Percentiles rank a stretch among this genome's conserved stretches.
Evolutionary conservation across 1,140 invertebrate genomes (phyloP).

Genomic region (Drosophila athabasca): DNA sequence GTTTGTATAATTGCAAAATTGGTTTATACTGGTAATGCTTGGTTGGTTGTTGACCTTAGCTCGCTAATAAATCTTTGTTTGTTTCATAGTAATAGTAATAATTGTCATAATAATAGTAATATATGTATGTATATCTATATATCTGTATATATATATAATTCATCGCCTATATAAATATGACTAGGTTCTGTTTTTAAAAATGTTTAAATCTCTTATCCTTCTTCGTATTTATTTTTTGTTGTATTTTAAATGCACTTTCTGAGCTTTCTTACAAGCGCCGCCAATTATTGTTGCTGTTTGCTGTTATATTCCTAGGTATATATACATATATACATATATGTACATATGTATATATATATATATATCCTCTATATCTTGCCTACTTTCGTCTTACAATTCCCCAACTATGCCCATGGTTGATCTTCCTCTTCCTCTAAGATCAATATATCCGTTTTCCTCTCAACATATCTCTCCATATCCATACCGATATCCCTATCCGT

Average conservation of each 20-base stretch:
- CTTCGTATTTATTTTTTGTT: conserved; percentile 38
- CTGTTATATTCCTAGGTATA: conserved; percentile 52
- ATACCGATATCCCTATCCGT: too few relatives aligned
- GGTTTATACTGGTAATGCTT: conserved; percentile 47
- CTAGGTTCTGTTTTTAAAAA: conserved; percentile 58
- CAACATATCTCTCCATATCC: conserved; percentile 31
- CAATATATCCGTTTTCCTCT: conserved; percentile 43
- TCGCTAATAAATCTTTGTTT: conserved; percentile 74
- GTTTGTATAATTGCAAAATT: conserved; percentile 73
- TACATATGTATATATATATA: conserved; percentile 44
- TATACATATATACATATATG: conserved; percentile 23
- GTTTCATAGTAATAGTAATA: conserved; percentile 68
- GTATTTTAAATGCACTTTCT: conserved; percentile 81
- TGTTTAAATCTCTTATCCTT: conserved; percentile 56
- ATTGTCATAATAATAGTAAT: conserved; percentile 75
- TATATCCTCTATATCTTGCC: conserved; percentile 51
- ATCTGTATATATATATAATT: conserved; percentile 34
- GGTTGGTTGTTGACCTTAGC: conserved; percentile 60
- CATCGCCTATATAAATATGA: conserved; percentile 62
- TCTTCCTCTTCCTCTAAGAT: conserved; percentile 54
- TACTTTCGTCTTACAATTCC: conserved; percentile 45
- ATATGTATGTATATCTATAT: conserved; percentile 50
- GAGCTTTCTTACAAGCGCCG: conserved; percentile 82
- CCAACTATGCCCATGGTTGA: conserved; percentile 59
- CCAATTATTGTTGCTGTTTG: conserved; percentile 82